phyloP scores from a whole-genome alignment of 2,113 vertebrate species.

The Cathartes aura region DNA sequence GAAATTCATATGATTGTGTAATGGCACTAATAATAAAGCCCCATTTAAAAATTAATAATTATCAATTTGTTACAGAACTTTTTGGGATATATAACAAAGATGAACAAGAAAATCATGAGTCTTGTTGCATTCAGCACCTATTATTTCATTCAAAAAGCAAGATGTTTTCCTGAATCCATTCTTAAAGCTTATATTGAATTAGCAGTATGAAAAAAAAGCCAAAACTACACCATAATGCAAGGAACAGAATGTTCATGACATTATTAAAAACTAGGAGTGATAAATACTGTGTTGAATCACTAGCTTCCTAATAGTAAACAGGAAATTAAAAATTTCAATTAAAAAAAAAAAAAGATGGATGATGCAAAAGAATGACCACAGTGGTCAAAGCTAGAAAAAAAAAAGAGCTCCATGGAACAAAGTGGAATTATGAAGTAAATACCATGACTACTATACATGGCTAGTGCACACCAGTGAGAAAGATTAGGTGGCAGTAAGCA shows the following conservation, averaged over 20 bases:
- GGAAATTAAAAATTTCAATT: neutral
- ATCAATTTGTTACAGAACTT: neutral
- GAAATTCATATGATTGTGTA: neutral
- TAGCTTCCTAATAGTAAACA: neutral
- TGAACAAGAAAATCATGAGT: neutral
- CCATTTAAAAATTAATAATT: neutral
- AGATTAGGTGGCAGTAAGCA: neutral
- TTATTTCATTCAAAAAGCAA: neutral
- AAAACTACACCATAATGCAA: neutral
- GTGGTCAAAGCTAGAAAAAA: neutral
- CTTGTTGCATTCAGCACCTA: neutral
- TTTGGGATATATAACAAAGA: neutral
- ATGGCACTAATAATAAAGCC: accelerated
- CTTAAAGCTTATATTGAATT: neutral
- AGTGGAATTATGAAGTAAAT: neutral
- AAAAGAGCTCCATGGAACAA: neutral
- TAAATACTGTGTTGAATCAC: neutral
- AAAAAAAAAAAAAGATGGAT: neutral
- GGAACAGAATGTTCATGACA: neutral
- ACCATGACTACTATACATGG: neutral
- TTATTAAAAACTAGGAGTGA: neutral
- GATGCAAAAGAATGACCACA: neutral
- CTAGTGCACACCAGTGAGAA: neutral
- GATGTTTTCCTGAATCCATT: neutral
- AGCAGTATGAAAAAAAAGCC: neutral